These are phyloP conservation scores for Osmerus mordax DNA, from an alignment of 2,113 vertebrate species.

Conservation along the genomic window DNA sequence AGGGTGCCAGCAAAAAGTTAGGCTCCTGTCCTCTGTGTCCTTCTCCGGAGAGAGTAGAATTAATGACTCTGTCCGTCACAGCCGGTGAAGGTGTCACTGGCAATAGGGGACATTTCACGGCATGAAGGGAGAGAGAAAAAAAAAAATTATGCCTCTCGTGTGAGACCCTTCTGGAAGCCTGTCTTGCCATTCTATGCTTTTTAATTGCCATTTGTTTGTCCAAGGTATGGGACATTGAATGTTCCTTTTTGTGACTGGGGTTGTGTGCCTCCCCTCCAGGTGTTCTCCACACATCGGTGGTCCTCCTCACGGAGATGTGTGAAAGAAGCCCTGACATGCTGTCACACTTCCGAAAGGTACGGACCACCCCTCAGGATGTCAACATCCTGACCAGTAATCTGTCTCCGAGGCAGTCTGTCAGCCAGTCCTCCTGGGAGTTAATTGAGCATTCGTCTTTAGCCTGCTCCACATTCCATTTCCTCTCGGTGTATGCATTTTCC, in stretches of 20 bases:
- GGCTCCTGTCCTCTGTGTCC: conserved; percentile 33
- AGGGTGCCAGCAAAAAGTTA: neutral
- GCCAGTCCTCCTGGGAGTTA: neutral
- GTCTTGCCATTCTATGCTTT: too few species aligned
- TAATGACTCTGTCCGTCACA: conserved; percentile 37
- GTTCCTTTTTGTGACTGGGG: neutral
- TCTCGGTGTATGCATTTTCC: conserved; percentile 43
- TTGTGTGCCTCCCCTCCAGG: conserved; percentile 66
- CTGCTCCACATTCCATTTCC: conserved; percentile 61
- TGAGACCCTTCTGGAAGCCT: too few species aligned
- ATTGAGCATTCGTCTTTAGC: conserved; percentile 46
- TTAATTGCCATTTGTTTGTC: too few species aligned
- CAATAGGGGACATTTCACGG: neutral
- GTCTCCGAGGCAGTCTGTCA: neutral
- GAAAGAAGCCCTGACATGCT: conserved; percentile 99
- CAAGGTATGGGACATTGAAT: neutral
- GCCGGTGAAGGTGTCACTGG: conserved; percentile 12
- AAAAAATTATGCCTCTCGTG: too few species aligned
- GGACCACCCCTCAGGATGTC: conserved; percentile 12
- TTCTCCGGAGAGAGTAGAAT: conserved; percentile 37
- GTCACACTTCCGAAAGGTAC: conserved; percentile 97
- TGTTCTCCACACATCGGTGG: conserved; percentile 98
- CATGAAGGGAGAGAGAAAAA: too few species aligned
- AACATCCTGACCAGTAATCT: neutral
- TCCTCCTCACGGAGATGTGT: conserved; percentile 99